Percentiles rank a stretch among this genome's conserved stretches.
Evolutionary conservation across 2,888 invertebrate genomes (phyloP).

Genomic region (Leptopilina syphax): DNA sequence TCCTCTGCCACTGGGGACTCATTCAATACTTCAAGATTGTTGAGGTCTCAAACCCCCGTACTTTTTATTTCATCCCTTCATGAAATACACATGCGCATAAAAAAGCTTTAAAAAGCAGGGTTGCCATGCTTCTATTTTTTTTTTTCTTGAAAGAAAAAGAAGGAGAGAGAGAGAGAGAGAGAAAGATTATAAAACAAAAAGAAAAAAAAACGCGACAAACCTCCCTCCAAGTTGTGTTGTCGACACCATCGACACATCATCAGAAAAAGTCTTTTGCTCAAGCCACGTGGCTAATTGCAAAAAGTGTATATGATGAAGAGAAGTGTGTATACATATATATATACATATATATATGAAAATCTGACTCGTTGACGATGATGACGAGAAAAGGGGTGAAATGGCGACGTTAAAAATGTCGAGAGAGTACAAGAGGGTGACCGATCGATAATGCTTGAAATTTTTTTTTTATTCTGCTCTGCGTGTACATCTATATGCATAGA

Average conservation of each 20-base stretch:
- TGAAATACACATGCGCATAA: constrained; percentile 27
- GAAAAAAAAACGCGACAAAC: too few species aligned
- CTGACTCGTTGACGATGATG: constrained; percentile 42
- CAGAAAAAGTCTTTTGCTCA: neutral
- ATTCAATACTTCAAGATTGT: constrained; percentile 17
- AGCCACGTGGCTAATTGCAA: constrained; percentile 38
- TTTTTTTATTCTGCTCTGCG: constrained; percentile 9
- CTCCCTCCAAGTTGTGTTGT: constrained; percentile 2
- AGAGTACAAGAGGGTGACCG: constrained; percentile 55
- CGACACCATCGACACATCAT: constrained; percentile 31
- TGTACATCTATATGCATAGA: constrained; percentile 18
- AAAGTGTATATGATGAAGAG: constrained; percentile 3
- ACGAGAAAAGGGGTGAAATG: constrained; percentile 52
- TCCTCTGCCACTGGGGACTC: neutral
- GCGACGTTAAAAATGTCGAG: constrained; percentile 57
- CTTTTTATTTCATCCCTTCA: neutral
- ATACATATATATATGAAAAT: constrained; percentile 13
- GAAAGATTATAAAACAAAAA: constrained; percentile 3
- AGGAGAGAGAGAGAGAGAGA: neutral
- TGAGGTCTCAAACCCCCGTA: constrained; percentile 14
- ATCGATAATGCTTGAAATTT: constrained; percentile 56
- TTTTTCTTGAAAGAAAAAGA: neutral
- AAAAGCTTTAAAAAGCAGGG: constrained; percentile 14
- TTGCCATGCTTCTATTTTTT: constrained; percentile 7
- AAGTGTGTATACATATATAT: neutral